Percentiles rank a stretch among this genome's conserved stretches.
phyloP scores from a whole-genome alignment of 2,797 vertebrate genomes.

The Bradypus variegatus region DNA sequence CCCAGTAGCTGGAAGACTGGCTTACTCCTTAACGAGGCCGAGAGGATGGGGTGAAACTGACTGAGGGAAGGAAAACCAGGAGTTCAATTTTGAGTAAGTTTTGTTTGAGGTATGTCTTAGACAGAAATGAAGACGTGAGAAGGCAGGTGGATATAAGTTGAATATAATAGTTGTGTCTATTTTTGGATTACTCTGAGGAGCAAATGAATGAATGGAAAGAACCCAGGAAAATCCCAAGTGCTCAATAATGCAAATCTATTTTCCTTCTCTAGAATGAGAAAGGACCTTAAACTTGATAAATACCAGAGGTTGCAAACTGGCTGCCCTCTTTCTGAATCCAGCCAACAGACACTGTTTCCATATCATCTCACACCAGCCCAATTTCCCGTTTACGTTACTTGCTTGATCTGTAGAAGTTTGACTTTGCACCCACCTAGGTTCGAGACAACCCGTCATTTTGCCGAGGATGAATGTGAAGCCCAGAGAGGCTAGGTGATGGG shows the following conservation, averaged over 20 bases:
- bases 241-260: not conserved
- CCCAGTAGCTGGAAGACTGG: not conserved
- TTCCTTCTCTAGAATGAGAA: not conserved
- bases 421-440: not conserved
- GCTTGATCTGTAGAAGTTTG: not conserved
- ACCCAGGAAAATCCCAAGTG: not conserved
- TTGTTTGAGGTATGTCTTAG: not conserved
- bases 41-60: not conserved
- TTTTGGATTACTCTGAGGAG: not conserved
- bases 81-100: not conserved
- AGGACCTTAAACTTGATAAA: not conserved
- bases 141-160: too few species aligned
- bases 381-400: not conserved
- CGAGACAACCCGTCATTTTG: not conserved
- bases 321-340: not conserved
- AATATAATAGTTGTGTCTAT: not conserved
- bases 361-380: too few species aligned
- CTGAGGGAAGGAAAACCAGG: not conserved
- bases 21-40: not conserved
- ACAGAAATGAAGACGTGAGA: not conserved
- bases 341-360: not conserved
- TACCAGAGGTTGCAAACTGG: not conserved
- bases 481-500: not conserved
- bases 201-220: not conserved
- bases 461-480: not conserved